A percentile compares a stretch with the other conserved stretches of the same genome.
These are phyloP conservation scores for Eristalinus aeneus DNA, from an alignment of 2,888 invertebrate genomes.

Conservation along the genomic window DNA sequence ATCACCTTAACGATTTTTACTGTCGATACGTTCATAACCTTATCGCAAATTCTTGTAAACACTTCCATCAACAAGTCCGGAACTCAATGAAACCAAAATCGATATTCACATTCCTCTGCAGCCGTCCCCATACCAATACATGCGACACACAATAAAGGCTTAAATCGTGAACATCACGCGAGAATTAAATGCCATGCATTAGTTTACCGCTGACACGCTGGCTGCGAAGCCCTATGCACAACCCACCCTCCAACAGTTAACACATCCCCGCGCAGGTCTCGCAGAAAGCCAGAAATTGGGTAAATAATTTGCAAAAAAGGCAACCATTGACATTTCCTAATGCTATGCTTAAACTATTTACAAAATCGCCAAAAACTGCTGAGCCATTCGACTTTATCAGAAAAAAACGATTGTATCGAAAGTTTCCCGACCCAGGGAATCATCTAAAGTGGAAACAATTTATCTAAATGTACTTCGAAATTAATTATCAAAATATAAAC, in stretches of 20 bases:
- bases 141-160: constrained; percentile 14
- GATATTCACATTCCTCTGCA: constrained; percentile 40
- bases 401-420: constrained; percentile 2
- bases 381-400: constrained; percentile 25
- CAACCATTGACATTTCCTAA: constrained; percentile 28
- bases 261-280: neutral
- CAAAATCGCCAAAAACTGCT: constrained; percentile 18
- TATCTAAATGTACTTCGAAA: constrained; percentile 26
- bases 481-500: constrained; percentile 51
- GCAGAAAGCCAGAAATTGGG: neutral
- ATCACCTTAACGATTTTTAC: neutral
- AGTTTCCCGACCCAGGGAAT: neutral
- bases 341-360: constrained; percentile 1
- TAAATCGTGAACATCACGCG: constrained; percentile 59
- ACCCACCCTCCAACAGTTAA: neutral
- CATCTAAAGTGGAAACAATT: constrained; percentile 18
- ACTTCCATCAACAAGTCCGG: constrained; percentile 41
- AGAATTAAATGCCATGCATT: constrained; percentile 30
- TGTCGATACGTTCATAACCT: neutral
- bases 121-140: neutral
- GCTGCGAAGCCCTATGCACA: constrained; percentile 35
- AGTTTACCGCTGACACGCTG: constrained; percentile 35
- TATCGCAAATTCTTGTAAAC: constrained; percentile 8
- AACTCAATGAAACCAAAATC: constrained; percentile 35
- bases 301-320: constrained; percentile 30